A percentile compares a stretch with the other conserved stretches of the same genome.
These are phyloP conservation scores for Rhopalosiphum maidis DNA, from an alignment of 1,140 invertebrate genomes.

Conservation along the genomic window DNA sequence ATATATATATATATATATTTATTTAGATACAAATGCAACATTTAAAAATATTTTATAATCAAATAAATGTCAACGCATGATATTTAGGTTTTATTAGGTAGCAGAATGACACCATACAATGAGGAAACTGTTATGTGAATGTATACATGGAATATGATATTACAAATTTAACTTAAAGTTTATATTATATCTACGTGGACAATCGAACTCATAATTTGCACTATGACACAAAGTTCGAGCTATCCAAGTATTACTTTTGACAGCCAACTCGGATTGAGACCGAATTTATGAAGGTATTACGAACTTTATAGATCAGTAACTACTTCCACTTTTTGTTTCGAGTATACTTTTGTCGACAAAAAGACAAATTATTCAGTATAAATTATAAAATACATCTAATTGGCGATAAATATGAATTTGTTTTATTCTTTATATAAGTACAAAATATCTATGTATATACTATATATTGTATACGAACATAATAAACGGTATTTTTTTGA, in stretches of 20 bases:
- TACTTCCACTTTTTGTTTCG: neutral
- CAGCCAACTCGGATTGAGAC: neutral
- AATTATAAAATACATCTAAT: neutral
- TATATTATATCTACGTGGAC: neutral
- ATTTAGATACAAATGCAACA: neutral
- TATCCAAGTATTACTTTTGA: neutral
- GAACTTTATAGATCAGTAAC: neutral
- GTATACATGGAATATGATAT: neutral
- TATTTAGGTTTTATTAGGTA: neutral
- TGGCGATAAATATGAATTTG: neutral
- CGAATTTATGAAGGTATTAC: neutral
- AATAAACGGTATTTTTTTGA: neutral
- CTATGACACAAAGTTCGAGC: neutral
- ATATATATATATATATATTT: neutral
- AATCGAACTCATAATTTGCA: neutral
- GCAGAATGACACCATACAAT: neutral
- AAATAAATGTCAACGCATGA: neutral
- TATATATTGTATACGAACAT: neutral
- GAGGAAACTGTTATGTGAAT: neutral
- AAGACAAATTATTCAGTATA: neutral
- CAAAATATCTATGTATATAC: neutral
- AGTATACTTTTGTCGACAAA: neutral
- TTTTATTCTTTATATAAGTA: neutral
- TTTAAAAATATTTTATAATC: too few species aligned
- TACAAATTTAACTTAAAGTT: neutral